phyloP scores from a whole-genome alignment of 2,888 invertebrate genomes.

The Nomada fucata region DNA sequence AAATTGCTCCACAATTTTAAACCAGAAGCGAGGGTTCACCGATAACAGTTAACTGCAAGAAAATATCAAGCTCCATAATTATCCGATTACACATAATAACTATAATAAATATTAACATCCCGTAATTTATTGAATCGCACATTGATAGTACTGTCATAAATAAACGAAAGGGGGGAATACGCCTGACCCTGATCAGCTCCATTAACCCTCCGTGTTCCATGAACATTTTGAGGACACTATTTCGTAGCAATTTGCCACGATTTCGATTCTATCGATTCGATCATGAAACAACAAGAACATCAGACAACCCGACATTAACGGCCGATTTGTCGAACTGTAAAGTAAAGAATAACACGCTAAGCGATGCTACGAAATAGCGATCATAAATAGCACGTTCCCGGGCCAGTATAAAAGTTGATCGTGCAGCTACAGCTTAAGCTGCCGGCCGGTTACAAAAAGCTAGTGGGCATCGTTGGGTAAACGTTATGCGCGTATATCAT shows the following conservation, averaged over 20 bases:
- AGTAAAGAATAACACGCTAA: slow-evolving; percentile 33
- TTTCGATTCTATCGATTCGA: not conserved
- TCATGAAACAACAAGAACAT: slow-evolving; percentile 20
- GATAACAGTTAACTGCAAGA: no score
- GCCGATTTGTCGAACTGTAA: slow-evolving; percentile 45
- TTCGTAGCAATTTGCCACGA: not conserved
- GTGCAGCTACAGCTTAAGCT: slow-evolving; percentile 56
- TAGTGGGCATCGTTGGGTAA: slow-evolving; percentile 56
- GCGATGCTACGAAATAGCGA: slow-evolving; percentile 52
- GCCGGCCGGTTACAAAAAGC: slow-evolving; percentile 52
- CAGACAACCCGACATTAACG: slow-evolving; percentile 46
- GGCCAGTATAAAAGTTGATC: slow-evolving; percentile 64
- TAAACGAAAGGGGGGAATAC: no score
- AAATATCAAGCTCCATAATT: no score
- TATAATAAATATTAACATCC: no score
- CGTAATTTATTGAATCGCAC: no score
- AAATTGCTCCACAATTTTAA: no score
- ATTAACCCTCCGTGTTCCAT: not conserved
- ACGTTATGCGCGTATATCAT: slow-evolving; percentile 64
- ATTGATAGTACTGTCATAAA: no score
- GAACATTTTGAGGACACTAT: not conserved
- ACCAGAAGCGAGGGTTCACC: no score
- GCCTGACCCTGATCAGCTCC: no score
- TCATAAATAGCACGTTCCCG: slow-evolving; percentile 68
- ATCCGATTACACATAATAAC: no score